Base-by-base conservation (phyloP, 2,113 vertebrate genomes). In the Coptodon bakossiorum region DNA sequence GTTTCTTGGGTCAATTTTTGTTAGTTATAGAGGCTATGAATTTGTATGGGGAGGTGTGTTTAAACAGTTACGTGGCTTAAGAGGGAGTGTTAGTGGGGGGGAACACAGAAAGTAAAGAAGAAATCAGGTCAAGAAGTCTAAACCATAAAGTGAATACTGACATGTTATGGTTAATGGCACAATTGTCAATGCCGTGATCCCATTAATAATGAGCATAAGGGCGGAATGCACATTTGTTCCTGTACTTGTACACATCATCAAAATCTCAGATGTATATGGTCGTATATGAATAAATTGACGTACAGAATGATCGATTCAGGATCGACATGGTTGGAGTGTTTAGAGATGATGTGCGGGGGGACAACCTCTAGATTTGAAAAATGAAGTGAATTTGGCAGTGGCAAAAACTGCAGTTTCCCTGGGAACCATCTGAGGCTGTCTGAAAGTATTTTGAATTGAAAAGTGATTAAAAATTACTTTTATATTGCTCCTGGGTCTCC, bases 261-360 rank as follows among this genome's bases (percentile, higher is more conserved):
- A 76, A 76, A 7, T 76, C 14, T 5, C 3, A 76, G 4, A 50
- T 5, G 31, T 76, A 19, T 0, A 31, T 45, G 68, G 1, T 45
- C 68, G 27, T 27, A 76, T 78, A 31, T 78, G 71, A 50, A 78
- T 9, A 31, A 19, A 29, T 31, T 31, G 27, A 27, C 29, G 22
- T 45, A 71, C 66, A 17, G 8, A 22, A 22, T 22, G 22, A 22
- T 22, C 22, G 22, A 22, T 76, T 48, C 14, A 0, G 2, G 40
- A 45, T 73, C 1, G 1, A 45, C 68, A 48, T 19, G 0, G 0
- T 48, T 17, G 4, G 8, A 5, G 6, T 0, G 40, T 76, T 76
- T 45, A 0, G 0, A 6, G 1, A 45, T 6, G 16, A 27, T 9
- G 6, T 45, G 38, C 6, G 13, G 17, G 16, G 29, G 29, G 36